These are phyloP conservation scores for Struthio camelus DNA, from an alignment of 2,113 vertebrate genomes.

Conservation along the genomic window DNA sequence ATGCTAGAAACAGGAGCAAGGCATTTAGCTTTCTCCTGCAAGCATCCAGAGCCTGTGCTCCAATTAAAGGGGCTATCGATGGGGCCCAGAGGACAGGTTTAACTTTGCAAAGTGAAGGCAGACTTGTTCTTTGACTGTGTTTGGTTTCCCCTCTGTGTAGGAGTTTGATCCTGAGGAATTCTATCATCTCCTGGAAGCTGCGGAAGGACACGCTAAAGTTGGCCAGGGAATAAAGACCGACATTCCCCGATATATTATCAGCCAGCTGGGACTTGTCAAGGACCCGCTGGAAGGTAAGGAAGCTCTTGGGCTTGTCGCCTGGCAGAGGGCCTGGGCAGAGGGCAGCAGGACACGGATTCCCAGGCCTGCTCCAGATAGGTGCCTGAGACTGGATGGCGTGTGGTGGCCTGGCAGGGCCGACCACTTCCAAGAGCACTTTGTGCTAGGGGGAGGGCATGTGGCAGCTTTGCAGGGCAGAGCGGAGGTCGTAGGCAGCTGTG, in stretches of 20 bases:
- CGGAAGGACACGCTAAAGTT: conserved; percentile 93
- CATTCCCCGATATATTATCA: conserved; percentile 95
- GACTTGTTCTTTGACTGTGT: background rate
- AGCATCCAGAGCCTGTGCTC: background rate
- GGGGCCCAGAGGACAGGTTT: background rate
- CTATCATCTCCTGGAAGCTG: conserved; percentile 94
- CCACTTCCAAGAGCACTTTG: no score
- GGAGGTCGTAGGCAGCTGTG: no score
- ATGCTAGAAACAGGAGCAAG: background rate
- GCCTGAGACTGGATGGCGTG: background rate
- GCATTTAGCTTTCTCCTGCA: background rate
- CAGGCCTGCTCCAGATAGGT: no score
- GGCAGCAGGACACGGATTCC: background rate
- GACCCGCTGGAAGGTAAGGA: conserved; percentile 88
- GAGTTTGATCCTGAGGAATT: conserved; percentile 98
- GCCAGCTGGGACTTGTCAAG: conserved; percentile 90
- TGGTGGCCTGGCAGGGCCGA: background rate
- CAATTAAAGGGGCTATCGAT: background rate
- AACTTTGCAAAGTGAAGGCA: background rate
- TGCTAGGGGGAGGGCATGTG: no score
- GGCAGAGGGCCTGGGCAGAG: background rate
- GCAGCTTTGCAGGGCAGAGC: no score
- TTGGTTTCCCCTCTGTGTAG: conserved; percentile 62
- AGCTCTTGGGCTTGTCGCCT: background rate
- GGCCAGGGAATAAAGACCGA: conserved; percentile 94